A percentile compares a stretch with the other conserved stretches of the same genome.
These are phyloP conservation scores for Pachypsylla venusta DNA, from an alignment of 1,140 invertebrate genomes.

Conservation along the genomic window DNA sequence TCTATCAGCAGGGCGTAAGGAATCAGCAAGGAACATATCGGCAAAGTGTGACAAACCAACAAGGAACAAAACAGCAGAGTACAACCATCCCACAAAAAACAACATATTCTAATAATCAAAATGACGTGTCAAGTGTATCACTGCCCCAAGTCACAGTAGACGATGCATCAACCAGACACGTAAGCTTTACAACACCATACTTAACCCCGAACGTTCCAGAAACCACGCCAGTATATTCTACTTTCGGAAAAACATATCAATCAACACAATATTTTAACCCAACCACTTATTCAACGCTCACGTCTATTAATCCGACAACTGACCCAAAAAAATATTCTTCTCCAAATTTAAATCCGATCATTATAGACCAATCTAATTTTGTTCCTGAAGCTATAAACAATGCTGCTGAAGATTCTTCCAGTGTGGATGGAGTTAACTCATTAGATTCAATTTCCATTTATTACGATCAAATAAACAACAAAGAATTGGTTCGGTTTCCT, in stretches of 20 bases:
- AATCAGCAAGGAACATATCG: neutral
- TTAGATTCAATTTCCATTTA: slow-evolving; percentile 3
- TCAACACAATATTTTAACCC: neutral
- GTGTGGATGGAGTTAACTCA: neutral
- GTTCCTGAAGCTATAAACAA: neutral
- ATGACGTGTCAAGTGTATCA: slow-evolving; percentile 3
- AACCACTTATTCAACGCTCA: neutral
- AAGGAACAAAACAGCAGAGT: no score
- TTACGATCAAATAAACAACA: slow-evolving; percentile 5
- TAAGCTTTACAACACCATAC: neutral
- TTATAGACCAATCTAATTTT: neutral
- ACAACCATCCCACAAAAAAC: neutral
- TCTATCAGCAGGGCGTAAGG: neutral
- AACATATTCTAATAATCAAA: slow-evolving; percentile 18
- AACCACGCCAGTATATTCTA: neutral
- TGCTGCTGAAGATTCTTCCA: neutral
- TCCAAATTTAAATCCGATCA: neutral
- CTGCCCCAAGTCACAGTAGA: neutral
- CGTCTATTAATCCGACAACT: neutral
- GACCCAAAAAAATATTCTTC: neutral
- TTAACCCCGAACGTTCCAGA: neutral
- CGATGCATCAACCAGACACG: neutral
- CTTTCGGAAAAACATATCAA: neutral
- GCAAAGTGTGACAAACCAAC: neutral
- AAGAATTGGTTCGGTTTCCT: neutral